These are phyloP conservation scores for Microplitis demolitor DNA, from an alignment of 1,140 invertebrate species.

Conservation along the genomic window DNA sequence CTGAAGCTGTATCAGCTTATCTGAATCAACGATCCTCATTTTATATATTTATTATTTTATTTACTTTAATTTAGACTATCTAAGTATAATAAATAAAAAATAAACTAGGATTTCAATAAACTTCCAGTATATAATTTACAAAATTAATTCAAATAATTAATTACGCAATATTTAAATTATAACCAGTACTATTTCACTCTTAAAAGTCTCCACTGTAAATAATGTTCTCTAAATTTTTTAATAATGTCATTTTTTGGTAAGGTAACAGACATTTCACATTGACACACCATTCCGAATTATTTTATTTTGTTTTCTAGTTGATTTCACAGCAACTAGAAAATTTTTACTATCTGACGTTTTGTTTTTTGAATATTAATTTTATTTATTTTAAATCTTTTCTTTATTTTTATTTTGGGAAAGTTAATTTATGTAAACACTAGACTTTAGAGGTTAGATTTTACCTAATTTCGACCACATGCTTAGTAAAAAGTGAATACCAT, in stretches of 20 bases:
- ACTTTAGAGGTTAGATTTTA: too few relatives aligned
- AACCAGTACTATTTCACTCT: conserved; percentile 55
- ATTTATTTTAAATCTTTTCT: too few relatives aligned
- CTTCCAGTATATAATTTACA: background rate
- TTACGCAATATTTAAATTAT: background rate
- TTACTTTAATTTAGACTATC: background rate
- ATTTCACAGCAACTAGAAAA: too few relatives aligned
- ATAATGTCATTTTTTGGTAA: background rate
- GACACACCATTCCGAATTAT: background rate
- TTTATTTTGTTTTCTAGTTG: background rate
- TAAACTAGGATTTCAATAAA: background rate
- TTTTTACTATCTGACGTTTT: too few relatives aligned
- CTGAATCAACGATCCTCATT: conserved; percentile 64
- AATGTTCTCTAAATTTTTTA: conserved; percentile 36
- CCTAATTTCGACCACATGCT: too few relatives aligned
- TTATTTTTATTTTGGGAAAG: too few relatives aligned
- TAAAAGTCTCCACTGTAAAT: conserved; percentile 50
- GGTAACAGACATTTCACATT: background rate
- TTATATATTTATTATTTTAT: conserved; percentile 35
- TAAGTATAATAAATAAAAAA: background rate
- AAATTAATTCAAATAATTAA: conserved; percentile 22
- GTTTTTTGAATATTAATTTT: too few relatives aligned
- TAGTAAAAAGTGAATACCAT: too few relatives aligned
- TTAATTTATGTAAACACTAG: too few relatives aligned
- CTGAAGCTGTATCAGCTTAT: conserved; percentile 72